phyloP scores from a whole-genome alignment of 1,140 invertebrate genomes.

The Magallana gigas region DNA sequence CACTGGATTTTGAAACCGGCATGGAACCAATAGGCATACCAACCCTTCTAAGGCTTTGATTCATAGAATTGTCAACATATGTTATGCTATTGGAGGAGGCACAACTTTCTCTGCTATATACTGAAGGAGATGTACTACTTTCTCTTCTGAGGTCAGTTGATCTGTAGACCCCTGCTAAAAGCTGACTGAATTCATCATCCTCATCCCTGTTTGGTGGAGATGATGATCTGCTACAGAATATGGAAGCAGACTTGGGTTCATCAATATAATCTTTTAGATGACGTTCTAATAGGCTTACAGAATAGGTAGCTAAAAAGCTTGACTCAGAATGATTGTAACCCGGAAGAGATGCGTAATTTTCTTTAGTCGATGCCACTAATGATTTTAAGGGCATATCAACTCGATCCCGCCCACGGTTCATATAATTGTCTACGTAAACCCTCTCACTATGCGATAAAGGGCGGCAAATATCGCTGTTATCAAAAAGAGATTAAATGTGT shows the following conservation, averaged over 20 bases:
- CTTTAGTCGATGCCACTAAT: constrained; percentile 31
- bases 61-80: constrained; percentile 63
- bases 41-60: constrained; percentile 60
- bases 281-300: too few species aligned
- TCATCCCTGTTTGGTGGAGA: too few species aligned
- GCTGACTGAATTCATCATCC: too few species aligned
- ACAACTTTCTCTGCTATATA: neutral
- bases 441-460: constrained; percentile 4
- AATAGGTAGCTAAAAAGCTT: too few species aligned
- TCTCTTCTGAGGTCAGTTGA: neutral
- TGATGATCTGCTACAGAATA: too few species aligned
- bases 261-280: too few species aligned
- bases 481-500: too few species aligned
- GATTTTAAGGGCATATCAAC: constrained; percentile 51
- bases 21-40: constrained; percentile 59
- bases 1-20: constrained; percentile 29
- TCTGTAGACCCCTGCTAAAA: too few species aligned
- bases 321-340: too few species aligned
- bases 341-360: too few species aligned
- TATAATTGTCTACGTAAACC: constrained; percentile 52
- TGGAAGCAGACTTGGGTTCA: too few species aligned
- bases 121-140: neutral
- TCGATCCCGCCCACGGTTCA: constrained; percentile 51
- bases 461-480: neutral
- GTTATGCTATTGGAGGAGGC: neutral